Conservation (phyloP, 2,113 vertebrate species). For the Pholis gunnellus region DNA sequence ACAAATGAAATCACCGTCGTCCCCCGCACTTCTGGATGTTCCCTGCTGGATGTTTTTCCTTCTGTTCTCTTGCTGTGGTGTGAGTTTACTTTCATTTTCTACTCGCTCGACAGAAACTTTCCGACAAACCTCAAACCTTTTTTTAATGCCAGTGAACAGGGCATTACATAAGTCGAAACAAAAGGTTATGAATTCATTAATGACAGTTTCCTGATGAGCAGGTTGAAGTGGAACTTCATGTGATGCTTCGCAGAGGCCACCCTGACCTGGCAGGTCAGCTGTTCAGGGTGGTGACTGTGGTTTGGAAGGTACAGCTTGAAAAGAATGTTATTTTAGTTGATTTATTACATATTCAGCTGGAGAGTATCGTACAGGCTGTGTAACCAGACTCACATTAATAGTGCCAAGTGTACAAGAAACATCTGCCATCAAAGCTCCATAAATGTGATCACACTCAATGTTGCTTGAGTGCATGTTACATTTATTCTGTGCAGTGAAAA, state of each 20-base stretch:
- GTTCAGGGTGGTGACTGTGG: neutral
- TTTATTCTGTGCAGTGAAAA: neutral
- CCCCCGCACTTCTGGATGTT: neutral
- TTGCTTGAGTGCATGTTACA: neutral
- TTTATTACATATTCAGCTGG: neutral
- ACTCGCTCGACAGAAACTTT: too few species aligned
- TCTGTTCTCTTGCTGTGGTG: neutral
- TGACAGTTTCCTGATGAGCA: neutral
- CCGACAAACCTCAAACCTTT: too few species aligned
- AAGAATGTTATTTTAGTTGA: neutral
- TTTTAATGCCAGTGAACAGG: neutral
- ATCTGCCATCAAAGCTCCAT: neutral
- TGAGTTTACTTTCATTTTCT: neutral
- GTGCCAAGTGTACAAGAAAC: neutral
- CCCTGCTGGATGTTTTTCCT: neutral
- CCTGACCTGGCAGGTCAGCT: neutral
- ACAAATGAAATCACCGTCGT: neutral
- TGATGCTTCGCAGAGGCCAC: neutral
- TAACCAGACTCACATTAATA: neutral
- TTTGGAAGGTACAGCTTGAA: neutral
- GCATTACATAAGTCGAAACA: neutral
- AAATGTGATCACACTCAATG: neutral
- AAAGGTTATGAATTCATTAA: neutral
- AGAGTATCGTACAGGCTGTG: neutral
- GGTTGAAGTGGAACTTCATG: neutral